phyloP scores from a whole-genome alignment of 1,140 invertebrate species.

The Dendroctonus ponderosae region DNA sequence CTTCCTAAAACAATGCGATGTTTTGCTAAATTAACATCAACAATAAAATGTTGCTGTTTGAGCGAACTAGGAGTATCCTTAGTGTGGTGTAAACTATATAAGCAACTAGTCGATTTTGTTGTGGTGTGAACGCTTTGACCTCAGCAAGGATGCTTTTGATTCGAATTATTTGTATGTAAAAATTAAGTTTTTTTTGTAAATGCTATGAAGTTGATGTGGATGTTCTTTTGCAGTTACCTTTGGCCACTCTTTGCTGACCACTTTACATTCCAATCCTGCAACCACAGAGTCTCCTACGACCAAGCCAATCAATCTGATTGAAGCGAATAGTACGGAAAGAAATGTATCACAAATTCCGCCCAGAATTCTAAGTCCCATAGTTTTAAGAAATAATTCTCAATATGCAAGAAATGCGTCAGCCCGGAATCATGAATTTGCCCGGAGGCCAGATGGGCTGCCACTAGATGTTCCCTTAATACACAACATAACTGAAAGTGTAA shows the following conservation, averaged over 20 bases:
- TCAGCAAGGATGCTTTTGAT: too few relatives aligned
- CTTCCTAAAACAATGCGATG: too few relatives aligned
- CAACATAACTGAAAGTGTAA: conserved; percentile 13
- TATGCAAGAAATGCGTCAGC: conserved; percentile 16
- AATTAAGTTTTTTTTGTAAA: conserved; percentile 35
- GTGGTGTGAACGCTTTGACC: too few relatives aligned
- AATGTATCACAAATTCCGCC: conserved; percentile 27
- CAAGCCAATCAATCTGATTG: conserved; percentile 4
- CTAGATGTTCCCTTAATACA: conserved; percentile 15
- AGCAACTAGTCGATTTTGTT: too few relatives aligned
- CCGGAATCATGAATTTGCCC: conserved; percentile 15
- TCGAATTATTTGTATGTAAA: too few relatives aligned
- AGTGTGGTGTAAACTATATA: too few relatives aligned
- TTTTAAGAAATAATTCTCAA: conserved; percentile 26
- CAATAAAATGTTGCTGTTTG: too few relatives aligned
- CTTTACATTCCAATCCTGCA: conserved; percentile 35
- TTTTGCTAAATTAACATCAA: too few relatives aligned
- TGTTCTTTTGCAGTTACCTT: conserved; percentile 43
- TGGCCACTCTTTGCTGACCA: conserved; percentile 31
- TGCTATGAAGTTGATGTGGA: neutral
- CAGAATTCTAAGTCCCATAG: conserved; percentile 19
- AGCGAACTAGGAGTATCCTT: too few relatives aligned
- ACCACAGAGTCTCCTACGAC: conserved; percentile 13
- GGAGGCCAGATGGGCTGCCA: conserved; percentile 13
- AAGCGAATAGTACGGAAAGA: conserved; percentile 18